A percentile compares a stretch with the other conserved stretches of the same genome.
Conservation (phyloP, 2,797 vertebrate genomes). For the Centropyge bicolor region DNA sequence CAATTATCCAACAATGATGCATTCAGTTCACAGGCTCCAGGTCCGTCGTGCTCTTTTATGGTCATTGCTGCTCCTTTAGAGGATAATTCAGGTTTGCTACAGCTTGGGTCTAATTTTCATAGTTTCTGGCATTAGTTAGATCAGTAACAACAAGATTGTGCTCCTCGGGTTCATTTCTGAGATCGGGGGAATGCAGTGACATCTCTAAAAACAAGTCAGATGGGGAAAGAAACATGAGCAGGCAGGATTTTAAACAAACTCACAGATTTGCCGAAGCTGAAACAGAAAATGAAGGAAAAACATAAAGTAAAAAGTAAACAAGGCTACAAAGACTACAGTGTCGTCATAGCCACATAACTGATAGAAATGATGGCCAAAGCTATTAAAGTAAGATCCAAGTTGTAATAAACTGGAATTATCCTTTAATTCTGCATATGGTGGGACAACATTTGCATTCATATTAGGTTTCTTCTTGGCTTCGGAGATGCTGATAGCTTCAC, state of each 20-base stretch:
- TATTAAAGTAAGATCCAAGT: neutral
- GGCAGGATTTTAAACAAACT: neutral
- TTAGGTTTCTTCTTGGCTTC: conserved; percentile 1
- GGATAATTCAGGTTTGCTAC: conserved; percentile 34
- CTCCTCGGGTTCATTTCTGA: conserved; percentile 8
- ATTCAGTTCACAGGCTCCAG: conserved; percentile 39
- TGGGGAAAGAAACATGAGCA: conserved; percentile 1
- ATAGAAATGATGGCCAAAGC: conserved; percentile 5
- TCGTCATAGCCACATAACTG: neutral
- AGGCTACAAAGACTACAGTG: neutral
- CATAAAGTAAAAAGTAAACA: neutral
- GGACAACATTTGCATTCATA: conserved; percentile 13
- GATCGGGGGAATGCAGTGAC: neutral
- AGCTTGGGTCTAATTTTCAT: conserved; percentile 20
- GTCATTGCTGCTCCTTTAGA: conserved; percentile 47
- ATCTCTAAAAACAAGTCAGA: conserved; percentile 1
- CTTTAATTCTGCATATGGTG: conserved; percentile 12
- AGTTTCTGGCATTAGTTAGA: conserved; percentile 22
- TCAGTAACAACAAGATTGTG: neutral
- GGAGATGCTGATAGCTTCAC: conserved; percentile 41
- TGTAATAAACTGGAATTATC: neutral
- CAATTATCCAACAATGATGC: conserved; percentile 58
- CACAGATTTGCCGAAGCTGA: conserved; percentile 6
- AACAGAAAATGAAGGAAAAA: conserved; percentile 1
- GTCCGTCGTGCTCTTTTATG: conserved; percentile 54